Conservation (phyloP, 1,140 invertebrate genomes). For the Caerostris extrusa region DNA sequence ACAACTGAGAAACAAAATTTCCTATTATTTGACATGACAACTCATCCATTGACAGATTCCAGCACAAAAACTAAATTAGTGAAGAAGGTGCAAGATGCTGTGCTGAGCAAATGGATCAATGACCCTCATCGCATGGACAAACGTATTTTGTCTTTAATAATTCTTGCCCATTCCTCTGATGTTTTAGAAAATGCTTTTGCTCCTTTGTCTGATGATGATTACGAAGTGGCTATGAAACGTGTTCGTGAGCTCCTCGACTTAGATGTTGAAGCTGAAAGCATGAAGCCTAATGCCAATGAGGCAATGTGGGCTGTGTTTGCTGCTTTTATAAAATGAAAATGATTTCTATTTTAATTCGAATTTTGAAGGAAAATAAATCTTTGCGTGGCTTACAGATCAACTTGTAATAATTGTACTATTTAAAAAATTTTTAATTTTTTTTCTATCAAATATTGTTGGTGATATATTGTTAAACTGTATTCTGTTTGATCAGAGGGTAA, state of each 20-base stretch:
- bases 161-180: constrained; percentile 98
- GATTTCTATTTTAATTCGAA: constrained; percentile 18
- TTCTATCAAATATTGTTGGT: background rate
- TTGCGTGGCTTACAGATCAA: constrained; percentile 4
- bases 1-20: constrained; percentile 99
- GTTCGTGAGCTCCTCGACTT: constrained; percentile 97
- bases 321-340: constrained; percentile 94
- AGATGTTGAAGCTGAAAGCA: constrained; percentile 96
- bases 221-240: constrained; percentile 98
- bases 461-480: background rate
- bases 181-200: constrained; percentile 99
- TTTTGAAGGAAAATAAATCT: constrained; percentile 22
- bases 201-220: constrained; percentile 98
- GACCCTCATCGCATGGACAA: constrained; percentile 99
- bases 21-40: constrained; percentile 99
- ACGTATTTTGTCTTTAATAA: constrained; percentile 94
- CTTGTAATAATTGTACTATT: background rate
- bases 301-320: constrained; percentile 99
- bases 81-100: constrained; percentile 99
- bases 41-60: constrained; percentile 98
- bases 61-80: constrained; percentile 97
- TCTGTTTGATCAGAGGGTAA: background rate
- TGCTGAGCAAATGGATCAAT: constrained; percentile 97
- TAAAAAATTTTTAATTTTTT: background rate
- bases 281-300: constrained; percentile 93